Conservation (phyloP, 2,797 vertebrate species). For the Okamejei kenojei region DNA sequence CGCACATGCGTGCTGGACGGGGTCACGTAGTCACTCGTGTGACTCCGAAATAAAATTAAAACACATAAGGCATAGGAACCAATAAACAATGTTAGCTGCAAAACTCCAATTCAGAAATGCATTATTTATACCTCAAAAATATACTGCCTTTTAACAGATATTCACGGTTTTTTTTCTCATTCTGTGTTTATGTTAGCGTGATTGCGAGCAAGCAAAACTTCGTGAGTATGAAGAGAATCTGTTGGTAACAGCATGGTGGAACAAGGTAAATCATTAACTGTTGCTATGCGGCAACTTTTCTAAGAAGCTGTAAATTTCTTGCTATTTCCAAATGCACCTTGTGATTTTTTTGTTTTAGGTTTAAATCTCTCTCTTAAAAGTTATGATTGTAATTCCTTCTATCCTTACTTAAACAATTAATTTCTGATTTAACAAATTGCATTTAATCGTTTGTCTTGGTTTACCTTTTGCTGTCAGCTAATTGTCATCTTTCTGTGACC, state of each 20-base stretch:
- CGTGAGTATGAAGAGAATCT: slow-evolving; percentile 91
- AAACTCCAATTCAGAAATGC: background rate
- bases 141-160: background rate
- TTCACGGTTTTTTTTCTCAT: background rate
- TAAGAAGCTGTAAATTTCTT: background rate
- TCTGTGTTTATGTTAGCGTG: slow-evolving; percentile 60
- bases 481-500: background rate
- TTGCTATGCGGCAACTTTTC: background rate
- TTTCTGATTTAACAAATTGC: background rate
- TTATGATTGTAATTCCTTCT: background rate
- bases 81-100: background rate
- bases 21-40: too few species aligned
- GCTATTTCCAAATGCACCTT: background rate
- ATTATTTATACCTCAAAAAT: background rate
- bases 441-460: background rate
- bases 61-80: too few species aligned
- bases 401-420: background rate
- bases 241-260: slow-evolving; percentile 95
- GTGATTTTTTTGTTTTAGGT: background rate
- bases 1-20: too few species aligned
- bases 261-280: slow-evolving; percentile 71
- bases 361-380: background rate
- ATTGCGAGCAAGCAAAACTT: slow-evolving; percentile 83
- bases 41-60: too few species aligned
- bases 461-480: background rate